phyloP scores from a whole-genome alignment of 2,797 vertebrate species.

The Lindbergichthys nudifrons region DNA sequence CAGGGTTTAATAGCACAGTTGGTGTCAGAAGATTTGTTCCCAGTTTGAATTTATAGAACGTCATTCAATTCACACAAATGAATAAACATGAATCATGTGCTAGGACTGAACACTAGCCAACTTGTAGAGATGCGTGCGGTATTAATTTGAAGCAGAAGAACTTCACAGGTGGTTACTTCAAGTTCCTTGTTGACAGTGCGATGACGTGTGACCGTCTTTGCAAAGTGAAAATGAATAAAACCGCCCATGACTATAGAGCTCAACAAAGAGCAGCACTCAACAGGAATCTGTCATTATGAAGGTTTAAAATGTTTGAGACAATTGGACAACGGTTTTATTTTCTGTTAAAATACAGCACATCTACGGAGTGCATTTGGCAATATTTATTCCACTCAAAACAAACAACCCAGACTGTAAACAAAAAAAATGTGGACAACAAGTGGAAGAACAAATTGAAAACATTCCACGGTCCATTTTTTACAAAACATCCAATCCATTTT shows the following conservation, averaged over 20 bases:
- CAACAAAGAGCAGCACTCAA: constrained; percentile 41
- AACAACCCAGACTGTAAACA: constrained; percentile 80
- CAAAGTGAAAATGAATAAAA: constrained; percentile 31
- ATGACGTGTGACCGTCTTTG: constrained; percentile 28
- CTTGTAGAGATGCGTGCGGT: constrained; percentile 28
- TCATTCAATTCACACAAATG: constrained; percentile 16
- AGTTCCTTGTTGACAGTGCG: constrained; percentile 42
- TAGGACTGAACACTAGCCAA: constrained; percentile 36
- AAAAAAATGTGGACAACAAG: constrained; percentile 61
- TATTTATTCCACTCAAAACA: constrained; percentile 74
- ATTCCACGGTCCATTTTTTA: constrained; percentile 64
- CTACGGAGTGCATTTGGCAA: constrained; percentile 91
- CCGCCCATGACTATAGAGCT: constrained; percentile 27
- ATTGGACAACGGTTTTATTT: constrained; percentile 37
- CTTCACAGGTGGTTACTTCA: constrained; percentile 55
- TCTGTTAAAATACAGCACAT: constrained; percentile 82
- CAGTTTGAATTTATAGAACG: constrained; percentile 29
- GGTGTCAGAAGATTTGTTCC: constrained; percentile 51
- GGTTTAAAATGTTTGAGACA: constrained; percentile 42
- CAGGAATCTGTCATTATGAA: constrained; percentile 32
- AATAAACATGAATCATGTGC: constrained; percentile 25
- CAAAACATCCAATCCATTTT: constrained; percentile 73
- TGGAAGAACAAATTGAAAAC: constrained; percentile 73
- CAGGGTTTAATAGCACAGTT: constrained; percentile 60
- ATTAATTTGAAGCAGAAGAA: constrained; percentile 44